phyloP scores from a whole-genome alignment of 1,140 invertebrate species.

The Ptiloglossa arizonensis region DNA sequence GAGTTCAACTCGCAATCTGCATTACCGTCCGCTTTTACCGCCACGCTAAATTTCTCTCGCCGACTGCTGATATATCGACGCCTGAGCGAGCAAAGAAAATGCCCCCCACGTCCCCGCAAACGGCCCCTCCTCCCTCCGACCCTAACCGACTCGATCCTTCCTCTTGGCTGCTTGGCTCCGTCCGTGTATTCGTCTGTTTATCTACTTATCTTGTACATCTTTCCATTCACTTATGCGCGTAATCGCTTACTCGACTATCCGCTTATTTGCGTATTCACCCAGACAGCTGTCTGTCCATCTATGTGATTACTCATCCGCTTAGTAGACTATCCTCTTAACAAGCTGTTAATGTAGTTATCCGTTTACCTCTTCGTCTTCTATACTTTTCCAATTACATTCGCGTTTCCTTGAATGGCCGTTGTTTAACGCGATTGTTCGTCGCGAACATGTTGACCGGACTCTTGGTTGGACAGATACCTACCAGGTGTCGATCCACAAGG shows the following conservation, averaged over 20 bases:
- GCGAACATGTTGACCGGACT: neutral
- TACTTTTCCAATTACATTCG: neutral
- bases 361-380: neutral
- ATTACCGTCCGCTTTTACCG: constrained; percentile 72
- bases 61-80: constrained; percentile 68
- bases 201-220: constrained; percentile 33
- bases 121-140: constrained; percentile 10
- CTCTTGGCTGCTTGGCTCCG: neutral
- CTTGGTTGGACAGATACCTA: constrained; percentile 16
- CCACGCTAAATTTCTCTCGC: constrained; percentile 61
- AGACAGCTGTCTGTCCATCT: neutral
- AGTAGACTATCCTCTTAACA: neutral
- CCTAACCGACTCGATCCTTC: neutral
- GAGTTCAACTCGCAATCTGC: constrained; percentile 65
- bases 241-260: neutral
- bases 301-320: neutral
- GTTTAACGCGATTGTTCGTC: constrained; percentile 12
- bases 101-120: constrained; percentile 10
- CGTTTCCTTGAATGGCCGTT: constrained; percentile 30
- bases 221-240: constrained; percentile 23
- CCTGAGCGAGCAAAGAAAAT: constrained; percentile 40
- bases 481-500: constrained; percentile 1
- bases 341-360: neutral
- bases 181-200: constrained; percentile 16
- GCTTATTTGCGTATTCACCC: neutral